These are phyloP conservation scores for Sebastes hubbsi DNA, from an alignment of 2,797 vertebrate genomes.

Conservation along the genomic window DNA sequence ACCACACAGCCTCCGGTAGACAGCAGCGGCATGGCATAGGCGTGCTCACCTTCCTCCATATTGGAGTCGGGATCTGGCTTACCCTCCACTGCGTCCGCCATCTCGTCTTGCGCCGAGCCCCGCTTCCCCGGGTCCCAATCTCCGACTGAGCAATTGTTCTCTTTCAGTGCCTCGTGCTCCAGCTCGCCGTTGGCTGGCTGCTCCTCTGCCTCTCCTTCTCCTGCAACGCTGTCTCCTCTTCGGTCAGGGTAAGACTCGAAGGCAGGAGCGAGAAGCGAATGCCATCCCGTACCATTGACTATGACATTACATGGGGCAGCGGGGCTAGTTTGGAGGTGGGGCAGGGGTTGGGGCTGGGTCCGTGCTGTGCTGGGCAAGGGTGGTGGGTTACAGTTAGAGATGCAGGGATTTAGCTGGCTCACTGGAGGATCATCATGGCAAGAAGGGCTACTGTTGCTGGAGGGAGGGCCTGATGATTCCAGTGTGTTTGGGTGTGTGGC, in stretches of 20 bases:
- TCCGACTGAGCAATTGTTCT: conserved; percentile 91
- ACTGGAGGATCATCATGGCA: conserved; percentile 72
- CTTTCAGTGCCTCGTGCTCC: conserved; percentile 95
- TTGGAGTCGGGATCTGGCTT: conserved; percentile 90
- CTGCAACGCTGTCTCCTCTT: conserved; percentile 61
- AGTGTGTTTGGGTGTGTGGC: conserved; percentile 78
- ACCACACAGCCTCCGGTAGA: conserved; percentile 92
- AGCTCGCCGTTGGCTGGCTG: conserved; percentile 87
- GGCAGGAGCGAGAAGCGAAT: conserved; percentile 69
- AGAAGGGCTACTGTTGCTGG: conserved; percentile 84
- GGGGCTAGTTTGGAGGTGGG: conserved; percentile 80
- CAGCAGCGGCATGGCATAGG: conserved; percentile 93
- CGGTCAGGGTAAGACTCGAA: conserved; percentile 74
- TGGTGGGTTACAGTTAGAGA: conserved; percentile 66
- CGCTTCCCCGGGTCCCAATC: conserved; percentile 90
- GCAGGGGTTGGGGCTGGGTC: conserved; percentile 70
- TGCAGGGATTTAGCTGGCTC: conserved; percentile 63
- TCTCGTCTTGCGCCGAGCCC: conserved; percentile 84
- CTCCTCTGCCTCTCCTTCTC: conserved; percentile 65
- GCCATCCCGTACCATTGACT: conserved; percentile 90
- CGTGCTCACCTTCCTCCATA: conserved; percentile 91
- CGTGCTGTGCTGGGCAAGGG: conserved; percentile 71
- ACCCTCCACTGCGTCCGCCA: conserved; percentile 85
- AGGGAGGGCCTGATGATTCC: conserved; percentile 84
- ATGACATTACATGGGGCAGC: conserved; percentile 94